Percentiles rank a stretch among this genome's conserved stretches.
Evolutionary conservation across 1,140 invertebrate species (phyloP).

Genomic region (Meloidogyne chitwoodi): DNA sequence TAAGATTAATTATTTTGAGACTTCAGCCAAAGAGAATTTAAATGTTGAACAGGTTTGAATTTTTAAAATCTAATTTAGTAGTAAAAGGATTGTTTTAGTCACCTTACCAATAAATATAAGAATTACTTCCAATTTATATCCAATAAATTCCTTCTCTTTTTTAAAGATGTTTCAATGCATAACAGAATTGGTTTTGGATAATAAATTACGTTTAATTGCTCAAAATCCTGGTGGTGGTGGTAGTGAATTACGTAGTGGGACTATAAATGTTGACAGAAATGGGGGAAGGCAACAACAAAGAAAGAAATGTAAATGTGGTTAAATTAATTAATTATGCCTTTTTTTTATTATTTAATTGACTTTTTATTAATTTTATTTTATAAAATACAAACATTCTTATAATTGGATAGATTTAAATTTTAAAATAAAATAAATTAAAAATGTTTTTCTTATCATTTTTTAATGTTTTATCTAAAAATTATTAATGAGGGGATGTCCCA

Average conservation of each 20-base stretch:
- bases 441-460: too few relatives aligned
- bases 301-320: constrained; percentile 38
- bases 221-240: neutral
- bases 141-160: neutral
- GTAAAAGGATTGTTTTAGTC: too few relatives aligned
- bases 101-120: too few relatives aligned
- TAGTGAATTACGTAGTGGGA: constrained; percentile 17
- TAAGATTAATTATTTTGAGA: constrained; percentile 93
- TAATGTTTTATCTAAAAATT: too few relatives aligned
- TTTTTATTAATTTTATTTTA: neutral
- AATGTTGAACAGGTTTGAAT: constrained; percentile 86
- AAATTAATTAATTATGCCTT: constrained; percentile 5
- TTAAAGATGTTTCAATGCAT: constrained; percentile 46
- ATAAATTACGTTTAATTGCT: constrained; percentile 16
- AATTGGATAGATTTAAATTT: too few relatives aligned
- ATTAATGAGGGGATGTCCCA: too few relatives aligned
- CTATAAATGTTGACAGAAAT: constrained; percentile 16
- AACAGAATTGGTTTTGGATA: constrained; percentile 34
- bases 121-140: constrained; percentile 4
- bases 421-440: too few relatives aligned
- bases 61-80: neutral
- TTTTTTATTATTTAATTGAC: neutral
- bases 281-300: neutral
- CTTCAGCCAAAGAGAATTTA: constrained; percentile 95
- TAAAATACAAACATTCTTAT: too few relatives aligned